Percentiles rank a stretch among this genome's conserved stretches.
Evolutionary conservation across 2,888 invertebrate species (phyloP).

Genomic region (Folsomia candida): DNA sequence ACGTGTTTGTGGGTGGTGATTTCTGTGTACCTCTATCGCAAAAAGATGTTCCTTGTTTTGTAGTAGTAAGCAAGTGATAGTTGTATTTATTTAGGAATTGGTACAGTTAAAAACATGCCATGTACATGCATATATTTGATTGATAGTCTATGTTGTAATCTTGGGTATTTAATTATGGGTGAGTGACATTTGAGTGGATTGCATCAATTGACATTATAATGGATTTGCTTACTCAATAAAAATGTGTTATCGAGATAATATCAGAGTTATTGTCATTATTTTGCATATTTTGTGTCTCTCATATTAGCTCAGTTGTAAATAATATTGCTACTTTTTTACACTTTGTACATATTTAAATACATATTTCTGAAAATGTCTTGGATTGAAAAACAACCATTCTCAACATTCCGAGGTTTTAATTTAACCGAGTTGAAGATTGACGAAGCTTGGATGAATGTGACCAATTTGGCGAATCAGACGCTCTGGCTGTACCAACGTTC

Average conservation of each 20-base stretch:
- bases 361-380: conserved; percentile 44
- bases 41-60: conserved; percentile 62
- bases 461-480: conserved; percentile 51
- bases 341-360: no score
- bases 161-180: no score
- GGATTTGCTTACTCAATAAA: no score
- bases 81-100: no score
- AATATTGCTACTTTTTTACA: no score
- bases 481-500: conserved; percentile 66
- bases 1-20: conserved; percentile 77
- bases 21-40: conserved; percentile 71
- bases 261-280: no score
- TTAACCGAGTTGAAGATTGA: conserved; percentile 64
- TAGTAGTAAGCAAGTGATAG: conserved; percentile 21
- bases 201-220: no score
- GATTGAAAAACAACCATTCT: conserved; percentile 57
- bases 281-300: no score
- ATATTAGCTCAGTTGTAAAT: no score
- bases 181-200: no score
- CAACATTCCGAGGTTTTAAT: conserved; percentile 60
- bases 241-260: no score
- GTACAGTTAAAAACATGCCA: neutral
- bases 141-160: no score
- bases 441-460: conserved; percentile 64
- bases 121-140: neutral